phyloP scores from a whole-genome alignment of 2,113 vertebrate species.

The Nannospalax galili region DNA sequence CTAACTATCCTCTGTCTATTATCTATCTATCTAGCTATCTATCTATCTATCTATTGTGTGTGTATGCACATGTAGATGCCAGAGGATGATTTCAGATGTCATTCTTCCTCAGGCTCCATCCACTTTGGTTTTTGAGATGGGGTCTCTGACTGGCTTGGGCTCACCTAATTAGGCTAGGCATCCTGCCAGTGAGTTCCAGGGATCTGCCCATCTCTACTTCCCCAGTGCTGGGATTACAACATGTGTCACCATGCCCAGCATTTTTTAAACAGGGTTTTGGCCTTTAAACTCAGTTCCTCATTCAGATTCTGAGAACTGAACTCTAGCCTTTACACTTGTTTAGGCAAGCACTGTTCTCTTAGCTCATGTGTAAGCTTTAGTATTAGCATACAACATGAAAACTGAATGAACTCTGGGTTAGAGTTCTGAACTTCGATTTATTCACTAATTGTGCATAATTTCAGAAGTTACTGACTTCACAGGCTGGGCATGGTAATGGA shows the following conservation, averaged over 20 bases:
- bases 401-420: background rate
- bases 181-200: background rate
- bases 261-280: background rate
- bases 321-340: background rate
- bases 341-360: background rate
- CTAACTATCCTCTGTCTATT: no score
- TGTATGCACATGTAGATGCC: no score
- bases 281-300: background rate
- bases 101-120: background rate
- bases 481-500: no score
- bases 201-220: background rate
- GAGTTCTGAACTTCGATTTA: conserved; percentile 10
- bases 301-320: background rate
- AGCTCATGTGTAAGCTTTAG: background rate
- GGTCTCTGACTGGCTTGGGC: background rate
- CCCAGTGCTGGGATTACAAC: background rate
- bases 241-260: background rate
- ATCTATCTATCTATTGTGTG: no score
- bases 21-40: no score
- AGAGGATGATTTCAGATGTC: background rate
- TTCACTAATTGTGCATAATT: background rate
- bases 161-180: background rate
- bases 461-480: background rate
- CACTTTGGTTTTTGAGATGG: background rate
- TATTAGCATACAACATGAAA: background rate